Evolutionary conservation across 2,797 vertebrate genomes (phyloP), one percentile per base, ranked within the genome.

Genomic region (Psittacula echo): DNA sequence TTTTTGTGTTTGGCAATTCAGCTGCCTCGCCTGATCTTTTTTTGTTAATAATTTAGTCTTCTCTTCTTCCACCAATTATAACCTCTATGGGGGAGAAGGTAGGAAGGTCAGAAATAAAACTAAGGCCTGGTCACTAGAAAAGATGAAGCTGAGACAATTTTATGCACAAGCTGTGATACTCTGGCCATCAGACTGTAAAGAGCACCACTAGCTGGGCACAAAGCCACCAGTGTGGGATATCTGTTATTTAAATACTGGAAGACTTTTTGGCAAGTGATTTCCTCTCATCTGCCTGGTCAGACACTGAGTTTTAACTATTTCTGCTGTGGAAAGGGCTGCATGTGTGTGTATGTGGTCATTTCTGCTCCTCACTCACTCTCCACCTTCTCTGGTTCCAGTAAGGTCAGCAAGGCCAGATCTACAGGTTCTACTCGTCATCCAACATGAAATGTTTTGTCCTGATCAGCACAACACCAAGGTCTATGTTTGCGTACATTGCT

Each of bases 291-390:
- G 12, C 30, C 16, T 65, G 29, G 9, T 10, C 18, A 41, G 14
- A 44, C 48, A n/a, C 24, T 56, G 51, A 44, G 3, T 74, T 51
- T 68, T 56, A 17, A 3, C n/a, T 53, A 1, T 27, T 90, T 45
- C 20, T 68, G 20, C 9, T 56, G 15, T 61, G 18, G 13, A 10
- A 44, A 76, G 34, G 13, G 54, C 7, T 5, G 5, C 0, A 0
- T 26, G 4, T 2, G 0, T n/a, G 18, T 19, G 10, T 18, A 26
- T 7, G 6, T 54, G 22, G 37, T 24, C 13, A 15, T 32, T 93
- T 64, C n/a, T 61, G 37, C 26, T 68, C 21, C 26, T 81, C 3
- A 0, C 13, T 27, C 42, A 22, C 14, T 76, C 20, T 27, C 8
- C 7, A 65, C 58, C 34, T 77, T 27, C 16, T 65, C 10, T 53